Evolutionary conservation across 2,113 vertebrate species (phyloP), one percentile per base, ranked within the genome.

Genomic region (Empidonax traillii): DNA sequence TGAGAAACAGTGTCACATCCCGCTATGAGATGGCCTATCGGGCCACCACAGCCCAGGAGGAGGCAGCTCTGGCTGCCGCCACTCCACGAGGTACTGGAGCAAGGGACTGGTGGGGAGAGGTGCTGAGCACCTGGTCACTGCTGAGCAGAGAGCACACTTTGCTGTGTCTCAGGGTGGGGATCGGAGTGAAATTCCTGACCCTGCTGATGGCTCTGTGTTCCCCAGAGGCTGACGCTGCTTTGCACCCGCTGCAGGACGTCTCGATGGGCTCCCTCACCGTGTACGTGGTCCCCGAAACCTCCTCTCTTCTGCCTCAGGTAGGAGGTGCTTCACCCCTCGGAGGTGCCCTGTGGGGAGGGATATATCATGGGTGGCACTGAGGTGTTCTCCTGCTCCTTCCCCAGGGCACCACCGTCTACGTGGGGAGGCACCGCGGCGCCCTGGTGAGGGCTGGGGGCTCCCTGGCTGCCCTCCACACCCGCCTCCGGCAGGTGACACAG

Each of bases 241-340:
- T 99, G 85, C 96, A 94, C 73, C 97, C 6, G 1, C 97, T 98
- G 25, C 98, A 98, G 83, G 98, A 98, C 12, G 90, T 98, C 71
- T 90, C 95, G 0, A 71, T 98, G 80, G 99, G 99, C 27, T 98
- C 99, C 55, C 97, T 99, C 94, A 98, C 98, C 14, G 37, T 99
- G 46, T 99, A 99, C 0, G 98, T 99, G 94, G 97, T 99, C 72
- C 98, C 99, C 0, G 98, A 98, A 51, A 96, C 96, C 33, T 98
- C 99, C 7, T 72, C 87, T 44, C 97, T 99, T 24, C 97, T 99
- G 73, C 98, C 98, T 46, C 94, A 99, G 98, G 99, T 99, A 97
- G 51, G 39, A 0, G 2, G n/a, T 41, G 4, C 67, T 14, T 65
- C 31, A 4, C 67, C 30, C 66, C 43, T 33, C 3, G 0, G 2